Evolutionary conservation across 1,140 invertebrate genomes (phyloP), one percentile per base, ranked within the genome.

Genomic region (Neuroterus valhalla): DNA sequence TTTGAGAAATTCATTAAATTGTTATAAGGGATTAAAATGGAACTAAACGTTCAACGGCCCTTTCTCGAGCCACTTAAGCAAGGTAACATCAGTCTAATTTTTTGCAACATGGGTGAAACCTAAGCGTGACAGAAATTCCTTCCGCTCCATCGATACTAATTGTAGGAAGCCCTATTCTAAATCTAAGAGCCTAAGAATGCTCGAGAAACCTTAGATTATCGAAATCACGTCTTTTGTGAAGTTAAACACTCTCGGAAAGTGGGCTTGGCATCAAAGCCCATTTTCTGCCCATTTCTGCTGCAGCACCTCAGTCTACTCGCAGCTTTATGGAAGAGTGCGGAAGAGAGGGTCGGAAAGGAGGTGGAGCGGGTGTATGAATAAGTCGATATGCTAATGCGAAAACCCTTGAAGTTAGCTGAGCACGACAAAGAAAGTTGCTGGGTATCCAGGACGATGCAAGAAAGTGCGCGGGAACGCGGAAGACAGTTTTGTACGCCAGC

Each of bases 301-400:
- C 23, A 62, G 55, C 55, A 62, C 55, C 55, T 62, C n/a, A n/a
- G n/a, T n/a, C n/a, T n/a, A n/a, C n/a, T n/a, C 55, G 21, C n/a
- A 19, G 21, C 55, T 23, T 31, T 12, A 23, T 62, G 26, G 23
- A 62, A 62, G 15, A 55, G 2, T 26, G 10, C 12, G 55, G 14
- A 23, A 14, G 26, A 66, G 55, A 66, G 31, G 6, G 31, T 38
- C 12, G 31, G 55, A n/a, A 12, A 12, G 75, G 70, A 74, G 78
- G 75, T 74, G 75, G 77, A 78, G 78, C 78, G 78, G 80, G 79
- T 82, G 79, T 85, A 86, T 86, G 85, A 86, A 86, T 86, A 86
- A 86, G 85, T 86, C 85, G 85, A 86, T 86, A 86, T 86, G 85
- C 83, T 84, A 85, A 86, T 86, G 79, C 73, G 76, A 81, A 84